These are phyloP conservation scores for Takifugu rubripes DNA, from an alignment of 2,797 vertebrate species.

Conservation along the genomic window DNA sequence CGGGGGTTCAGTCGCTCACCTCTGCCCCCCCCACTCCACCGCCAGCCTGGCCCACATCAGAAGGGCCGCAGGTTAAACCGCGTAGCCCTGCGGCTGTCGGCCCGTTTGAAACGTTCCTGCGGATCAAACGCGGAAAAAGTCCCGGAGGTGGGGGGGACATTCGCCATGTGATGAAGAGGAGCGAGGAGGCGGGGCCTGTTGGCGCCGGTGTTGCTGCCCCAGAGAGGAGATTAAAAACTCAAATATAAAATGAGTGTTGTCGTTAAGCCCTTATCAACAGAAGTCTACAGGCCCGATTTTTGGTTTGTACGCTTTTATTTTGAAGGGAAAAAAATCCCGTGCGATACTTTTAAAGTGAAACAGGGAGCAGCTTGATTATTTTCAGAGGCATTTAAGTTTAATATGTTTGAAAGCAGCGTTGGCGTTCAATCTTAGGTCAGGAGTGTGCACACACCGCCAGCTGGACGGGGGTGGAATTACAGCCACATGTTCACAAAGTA, in stretches of 20 bases:
- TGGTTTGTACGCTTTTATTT: not conserved
- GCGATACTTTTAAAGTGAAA: no score
- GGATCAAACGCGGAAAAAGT: slow-evolving; percentile 5
- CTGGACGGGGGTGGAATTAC: no score
- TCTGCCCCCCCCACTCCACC: slow-evolving; percentile 6
- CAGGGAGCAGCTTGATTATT: no score
- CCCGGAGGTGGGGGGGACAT: not conserved
- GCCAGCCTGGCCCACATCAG: not conserved
- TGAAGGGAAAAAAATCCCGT: no score
- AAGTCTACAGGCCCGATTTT: not conserved
- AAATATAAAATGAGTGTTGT: no score
- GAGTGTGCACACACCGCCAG: not conserved
- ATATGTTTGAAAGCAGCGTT: no score
- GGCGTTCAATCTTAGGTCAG: not conserved
- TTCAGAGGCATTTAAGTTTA: no score
- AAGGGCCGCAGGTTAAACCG: slow-evolving; percentile 35
- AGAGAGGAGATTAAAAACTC: no score
- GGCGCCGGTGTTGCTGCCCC: slow-evolving; percentile 5
- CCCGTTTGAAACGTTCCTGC: slow-evolving; percentile 15
- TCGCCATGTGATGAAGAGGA: slow-evolving; percentile 30
- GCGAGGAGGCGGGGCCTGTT: not conserved
- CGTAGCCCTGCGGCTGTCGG: slow-evolving; percentile 20
- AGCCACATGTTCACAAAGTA: no score
- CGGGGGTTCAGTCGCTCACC: slow-evolving; percentile 21
- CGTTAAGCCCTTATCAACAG: no score